These are phyloP conservation scores for Drusus annulatus DNA, from an alignment of 1,140 invertebrate genomes.

Conservation along the genomic window DNA sequence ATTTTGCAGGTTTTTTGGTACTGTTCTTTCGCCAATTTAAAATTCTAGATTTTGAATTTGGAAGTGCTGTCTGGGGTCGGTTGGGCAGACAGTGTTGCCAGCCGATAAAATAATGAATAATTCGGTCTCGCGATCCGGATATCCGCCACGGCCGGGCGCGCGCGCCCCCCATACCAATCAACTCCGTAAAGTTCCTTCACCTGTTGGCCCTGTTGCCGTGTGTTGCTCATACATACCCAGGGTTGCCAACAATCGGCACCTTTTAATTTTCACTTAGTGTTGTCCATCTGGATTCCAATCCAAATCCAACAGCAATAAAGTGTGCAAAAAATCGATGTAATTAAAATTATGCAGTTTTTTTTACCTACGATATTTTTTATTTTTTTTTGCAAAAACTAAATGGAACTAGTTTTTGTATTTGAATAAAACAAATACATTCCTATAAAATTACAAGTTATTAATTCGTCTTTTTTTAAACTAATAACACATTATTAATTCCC, in stretches of 20 bases:
- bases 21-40: neutral
- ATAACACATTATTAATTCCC: too few species aligned
- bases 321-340: too few species aligned
- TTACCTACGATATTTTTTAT: too few species aligned
- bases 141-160: constrained; percentile 19
- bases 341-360: too few species aligned
- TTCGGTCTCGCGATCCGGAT: constrained; percentile 16
- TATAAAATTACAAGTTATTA: too few species aligned
- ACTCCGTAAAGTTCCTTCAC: constrained; percentile 11
- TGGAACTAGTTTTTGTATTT: too few species aligned
- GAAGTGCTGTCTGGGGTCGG: neutral
- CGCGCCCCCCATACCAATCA: neutral
- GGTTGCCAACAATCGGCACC: neutral
- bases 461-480: too few species aligned
- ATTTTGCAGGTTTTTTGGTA: neutral
- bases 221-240: neutral
- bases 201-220: constrained; percentile 1
- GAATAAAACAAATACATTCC: too few species aligned
- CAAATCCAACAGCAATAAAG: neutral
- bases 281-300: neutral
- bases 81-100: neutral
- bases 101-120: neutral
- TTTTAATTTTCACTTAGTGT: neutral
- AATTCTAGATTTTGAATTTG: neutral
- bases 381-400: too few species aligned